Percentiles rank a stretch among this genome's conserved stretches.
phyloP scores from a whole-genome alignment of 2,797 vertebrate genomes.

The Falco berigora region DNA sequence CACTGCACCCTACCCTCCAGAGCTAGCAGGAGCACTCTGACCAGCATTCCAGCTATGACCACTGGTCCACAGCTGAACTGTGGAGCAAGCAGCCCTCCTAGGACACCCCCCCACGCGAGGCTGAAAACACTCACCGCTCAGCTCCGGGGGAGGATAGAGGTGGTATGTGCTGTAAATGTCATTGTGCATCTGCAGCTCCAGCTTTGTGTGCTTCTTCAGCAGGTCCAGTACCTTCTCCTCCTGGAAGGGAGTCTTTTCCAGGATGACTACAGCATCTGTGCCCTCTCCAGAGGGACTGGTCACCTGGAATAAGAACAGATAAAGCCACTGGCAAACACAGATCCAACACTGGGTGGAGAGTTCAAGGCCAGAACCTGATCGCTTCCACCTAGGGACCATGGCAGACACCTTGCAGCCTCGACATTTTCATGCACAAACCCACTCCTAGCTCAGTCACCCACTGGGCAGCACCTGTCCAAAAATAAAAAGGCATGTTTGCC shows the following conservation, averaged over 20 bases:
- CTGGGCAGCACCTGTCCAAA: not conserved
- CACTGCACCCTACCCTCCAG: accelerated
- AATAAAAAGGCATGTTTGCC: accelerated
- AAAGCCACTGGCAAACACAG: not conserved
- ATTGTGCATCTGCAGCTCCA: conserved; percentile 84
- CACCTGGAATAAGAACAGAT: conserved; percentile 32
- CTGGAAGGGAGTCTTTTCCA: conserved; percentile 92
- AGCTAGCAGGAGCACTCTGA: accelerated
- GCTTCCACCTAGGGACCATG: accelerated
- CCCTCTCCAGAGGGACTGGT: conserved; percentile 55
- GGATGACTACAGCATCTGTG: conserved; percentile 84
- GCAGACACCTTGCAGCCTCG: not conserved
- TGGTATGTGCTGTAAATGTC: conserved; percentile 92
- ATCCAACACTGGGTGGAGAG: not conserved
- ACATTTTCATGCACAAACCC: accelerated
- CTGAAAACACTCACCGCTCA: conserved; percentile 79
- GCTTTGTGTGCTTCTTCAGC: conserved; percentile 69
- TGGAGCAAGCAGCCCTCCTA: accelerated
- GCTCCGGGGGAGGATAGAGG: conserved; percentile 79
- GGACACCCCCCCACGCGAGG: accelerated
- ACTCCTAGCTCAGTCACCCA: not conserved
- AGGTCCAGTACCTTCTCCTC: conserved; percentile 78
- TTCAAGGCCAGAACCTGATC: not conserved
- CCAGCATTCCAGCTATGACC: accelerated
- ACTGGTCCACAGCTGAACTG: accelerated